A percentile compares a stretch with the other conserved stretches of the same genome.
These are phyloP conservation scores for Anas platyrhynchos DNA, from an alignment of 2,113 vertebrate genomes.

Conservation along the genomic window DNA sequence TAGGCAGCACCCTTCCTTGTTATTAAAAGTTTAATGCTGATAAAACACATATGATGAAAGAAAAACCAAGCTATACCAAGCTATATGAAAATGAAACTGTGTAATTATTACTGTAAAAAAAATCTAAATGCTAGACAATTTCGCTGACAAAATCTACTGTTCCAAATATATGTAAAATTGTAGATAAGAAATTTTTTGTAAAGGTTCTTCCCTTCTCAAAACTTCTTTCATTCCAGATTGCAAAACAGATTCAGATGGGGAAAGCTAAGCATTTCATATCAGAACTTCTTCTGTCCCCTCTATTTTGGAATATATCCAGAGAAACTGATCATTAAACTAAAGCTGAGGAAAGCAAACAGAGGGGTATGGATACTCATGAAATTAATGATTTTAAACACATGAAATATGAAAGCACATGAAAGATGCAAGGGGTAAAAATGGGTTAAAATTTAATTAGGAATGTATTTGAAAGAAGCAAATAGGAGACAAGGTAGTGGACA, in stretches of 20 bases:
- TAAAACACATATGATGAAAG: constrained; percentile 5
- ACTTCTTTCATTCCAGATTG: background rate
- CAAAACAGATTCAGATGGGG: background rate
- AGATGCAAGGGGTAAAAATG: background rate
- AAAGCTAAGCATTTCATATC: background rate
- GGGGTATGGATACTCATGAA: background rate
- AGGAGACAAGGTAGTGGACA: background rate
- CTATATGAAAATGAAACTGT: constrained; percentile 35
- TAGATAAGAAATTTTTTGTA: background rate
- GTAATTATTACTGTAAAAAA: constrained; percentile 15
- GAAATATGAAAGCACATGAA: background rate
- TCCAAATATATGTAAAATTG: background rate
- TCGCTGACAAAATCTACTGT: background rate
- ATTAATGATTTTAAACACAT: background rate
- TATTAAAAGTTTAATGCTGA: constrained; percentile 52
- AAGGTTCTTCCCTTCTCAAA: background rate
- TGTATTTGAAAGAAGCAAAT: background rate
- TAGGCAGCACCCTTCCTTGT: constrained; percentile 27
- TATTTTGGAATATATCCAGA: background rate
- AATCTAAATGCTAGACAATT: background rate
- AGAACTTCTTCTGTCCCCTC: background rate
- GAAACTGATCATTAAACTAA: background rate
- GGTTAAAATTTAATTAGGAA: background rate
- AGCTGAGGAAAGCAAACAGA: background rate
- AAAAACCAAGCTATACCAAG: background rate